Base-by-base conservation (phyloP, 2,888 invertebrate species). In the Tetramorium bicarinatum region DNA sequence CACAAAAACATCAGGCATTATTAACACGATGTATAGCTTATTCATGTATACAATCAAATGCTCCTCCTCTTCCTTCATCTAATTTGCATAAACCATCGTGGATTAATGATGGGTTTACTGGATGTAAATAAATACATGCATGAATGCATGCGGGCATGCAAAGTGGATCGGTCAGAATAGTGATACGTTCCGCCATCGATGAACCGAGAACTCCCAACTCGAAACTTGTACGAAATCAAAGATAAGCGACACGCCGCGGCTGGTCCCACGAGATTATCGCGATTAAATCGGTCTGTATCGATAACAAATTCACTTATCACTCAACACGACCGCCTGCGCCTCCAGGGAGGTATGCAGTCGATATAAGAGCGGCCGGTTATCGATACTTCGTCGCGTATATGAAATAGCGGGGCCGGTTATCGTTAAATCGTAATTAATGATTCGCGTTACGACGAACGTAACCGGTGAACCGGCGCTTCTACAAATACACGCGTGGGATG, bases 201-300 rank as follows among this genome's bases (percentile, higher is more conserved):
- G 25, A n/a, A 11, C 44, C 67, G 25, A 29, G 38, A 29, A 7
- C 18, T 69, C 21, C 3, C 41, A 38, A 66, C 25, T 9, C 6
- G 59, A 15, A 34, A 41, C 18, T 75, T 18, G 69, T 61, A 47
- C 15, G 84, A 61, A 89, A 85, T 87, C 81, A 44, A 79, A 84
- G 79, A 85, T 88, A 83, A 82, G 56, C 56, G 29, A 21, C 52
- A 54, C 52, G 49, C 44, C 82, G 83, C 82, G 80, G 80, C 80
- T 74, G 52, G 44, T 64, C 66, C 4, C 85, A 77, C 77, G 81
- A 90, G 91, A 92, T 92, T 89, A 90, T 71, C 85, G 82, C 88
- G 91, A 92, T 92, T 92, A 89, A 88, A 87, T 88, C 85, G 87
- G 87, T 81, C 82, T 76, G 82, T 83, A 67, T 84, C 85, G 90